phyloP scores from a whole-genome alignment of 2,113 vertebrate genomes.

The Struthidea cinerea region DNA sequence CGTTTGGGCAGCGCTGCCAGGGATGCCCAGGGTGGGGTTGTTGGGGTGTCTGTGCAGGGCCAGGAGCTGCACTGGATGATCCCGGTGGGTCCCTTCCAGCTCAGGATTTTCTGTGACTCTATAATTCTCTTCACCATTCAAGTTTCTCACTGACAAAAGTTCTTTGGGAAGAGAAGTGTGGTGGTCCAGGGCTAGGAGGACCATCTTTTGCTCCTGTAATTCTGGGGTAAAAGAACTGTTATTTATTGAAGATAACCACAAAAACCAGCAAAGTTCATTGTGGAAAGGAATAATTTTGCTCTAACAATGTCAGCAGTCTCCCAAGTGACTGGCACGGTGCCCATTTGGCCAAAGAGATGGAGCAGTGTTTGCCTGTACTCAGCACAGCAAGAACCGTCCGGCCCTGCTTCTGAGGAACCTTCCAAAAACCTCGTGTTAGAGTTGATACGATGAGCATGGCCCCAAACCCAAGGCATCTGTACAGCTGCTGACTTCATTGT shows the following conservation, averaged over 20 bases:
- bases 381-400: accelerated
- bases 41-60: not conserved
- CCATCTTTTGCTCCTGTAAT: not conserved
- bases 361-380: not conserved
- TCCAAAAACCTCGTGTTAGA: not conserved
- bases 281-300: not conserved
- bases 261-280: not conserved
- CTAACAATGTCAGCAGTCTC: not conserved
- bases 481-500: not conserved
- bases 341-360: not conserved
- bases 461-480: not conserved
- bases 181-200: not conserved
- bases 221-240: not conserved
- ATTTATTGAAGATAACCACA: not conserved
- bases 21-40: not conserved
- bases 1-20: not conserved
- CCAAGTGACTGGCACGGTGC: not conserved
- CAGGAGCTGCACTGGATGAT: accelerated
- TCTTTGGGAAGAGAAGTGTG: not conserved
- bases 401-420: not conserved
- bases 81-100: accelerated
- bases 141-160: not conserved
- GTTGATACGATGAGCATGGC: not conserved
- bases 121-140: not conserved
- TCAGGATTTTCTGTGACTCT: not conserved